These are phyloP conservation scores for Galerucella pusilla DNA, from an alignment of 2,888 invertebrate genomes.

Conservation along the genomic window DNA sequence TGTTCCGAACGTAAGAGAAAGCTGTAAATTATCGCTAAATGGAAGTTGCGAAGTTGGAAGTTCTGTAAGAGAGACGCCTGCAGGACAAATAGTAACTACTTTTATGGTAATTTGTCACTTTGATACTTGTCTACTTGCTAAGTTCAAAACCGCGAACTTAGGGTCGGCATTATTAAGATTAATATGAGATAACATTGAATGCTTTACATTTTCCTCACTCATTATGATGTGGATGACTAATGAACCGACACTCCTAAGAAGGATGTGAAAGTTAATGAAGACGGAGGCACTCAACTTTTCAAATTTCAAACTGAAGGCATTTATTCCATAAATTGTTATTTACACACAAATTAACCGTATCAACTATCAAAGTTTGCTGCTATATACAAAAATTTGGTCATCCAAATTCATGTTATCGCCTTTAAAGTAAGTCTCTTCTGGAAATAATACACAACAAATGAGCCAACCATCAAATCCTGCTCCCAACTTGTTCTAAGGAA, in stretches of 20 bases:
- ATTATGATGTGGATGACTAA: constrained; percentile 32
- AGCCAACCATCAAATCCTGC: too few species aligned
- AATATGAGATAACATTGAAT: constrained; percentile 38
- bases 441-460: too few species aligned
- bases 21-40: constrained; percentile 34
- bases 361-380: not conserved
- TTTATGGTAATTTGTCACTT: constrained; percentile 45
- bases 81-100: constrained; percentile 45
- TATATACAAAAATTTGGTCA: too few species aligned
- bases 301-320: not conserved
- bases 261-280: constrained; percentile 28
- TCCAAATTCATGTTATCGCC: too few species aligned
- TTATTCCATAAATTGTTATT: not conserved
- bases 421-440: too few species aligned
- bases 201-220: constrained; percentile 37
- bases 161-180: constrained; percentile 42
- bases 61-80: constrained; percentile 33
- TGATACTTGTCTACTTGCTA: constrained; percentile 41
- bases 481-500: too few species aligned
- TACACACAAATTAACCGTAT: not conserved
- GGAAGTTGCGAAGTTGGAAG: constrained; percentile 38
- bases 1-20: constrained; percentile 11
- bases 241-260: constrained; percentile 32
- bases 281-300: not conserved
- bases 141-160: constrained; percentile 41